These are phyloP conservation scores for Brachionus rotundiformis DNA, from an alignment of 1,140 invertebrate species.

Conservation along the genomic window DNA sequence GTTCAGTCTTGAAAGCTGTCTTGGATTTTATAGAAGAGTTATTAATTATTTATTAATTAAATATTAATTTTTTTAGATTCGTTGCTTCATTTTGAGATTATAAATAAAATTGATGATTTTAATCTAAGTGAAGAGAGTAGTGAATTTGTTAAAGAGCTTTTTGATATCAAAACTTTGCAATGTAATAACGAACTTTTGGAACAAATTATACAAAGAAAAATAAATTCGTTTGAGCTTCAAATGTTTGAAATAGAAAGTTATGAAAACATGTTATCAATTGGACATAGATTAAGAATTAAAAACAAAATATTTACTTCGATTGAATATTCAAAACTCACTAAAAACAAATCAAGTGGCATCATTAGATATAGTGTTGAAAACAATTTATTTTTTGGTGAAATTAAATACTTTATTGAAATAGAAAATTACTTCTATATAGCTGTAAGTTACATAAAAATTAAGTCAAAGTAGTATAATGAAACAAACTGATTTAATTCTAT, in stretches of 20 bases:
- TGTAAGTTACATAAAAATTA: no score
- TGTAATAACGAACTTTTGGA: background rate
- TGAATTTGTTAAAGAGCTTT: conserved; percentile 8
- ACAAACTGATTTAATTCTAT: no score
- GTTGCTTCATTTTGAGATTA: background rate
- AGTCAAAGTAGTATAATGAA: no score
- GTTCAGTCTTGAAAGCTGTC: background rate
- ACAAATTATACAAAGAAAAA: conserved; percentile 3
- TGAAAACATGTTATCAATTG: background rate
- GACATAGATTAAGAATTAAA: conserved; percentile 19
- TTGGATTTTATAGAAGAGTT: background rate
- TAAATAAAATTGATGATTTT: background rate
- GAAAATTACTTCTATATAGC: conserved; percentile 17
- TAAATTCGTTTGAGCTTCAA: conserved; percentile 1
- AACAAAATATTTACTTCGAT: background rate
- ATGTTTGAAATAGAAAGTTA: background rate
- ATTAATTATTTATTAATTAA: background rate
- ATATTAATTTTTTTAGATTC: background rate
- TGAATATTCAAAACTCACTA: background rate
- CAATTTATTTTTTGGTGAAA: background rate
- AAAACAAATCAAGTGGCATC: background rate
- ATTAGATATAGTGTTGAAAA: conserved; percentile 22
- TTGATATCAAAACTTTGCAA: background rate
- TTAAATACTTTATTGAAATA: background rate
- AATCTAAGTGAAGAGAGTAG: background rate